Percentiles rank a stretch among this genome's conserved stretches.
phyloP scores from a whole-genome alignment of 2,113 vertebrate species.

The Lagopus muta region DNA sequence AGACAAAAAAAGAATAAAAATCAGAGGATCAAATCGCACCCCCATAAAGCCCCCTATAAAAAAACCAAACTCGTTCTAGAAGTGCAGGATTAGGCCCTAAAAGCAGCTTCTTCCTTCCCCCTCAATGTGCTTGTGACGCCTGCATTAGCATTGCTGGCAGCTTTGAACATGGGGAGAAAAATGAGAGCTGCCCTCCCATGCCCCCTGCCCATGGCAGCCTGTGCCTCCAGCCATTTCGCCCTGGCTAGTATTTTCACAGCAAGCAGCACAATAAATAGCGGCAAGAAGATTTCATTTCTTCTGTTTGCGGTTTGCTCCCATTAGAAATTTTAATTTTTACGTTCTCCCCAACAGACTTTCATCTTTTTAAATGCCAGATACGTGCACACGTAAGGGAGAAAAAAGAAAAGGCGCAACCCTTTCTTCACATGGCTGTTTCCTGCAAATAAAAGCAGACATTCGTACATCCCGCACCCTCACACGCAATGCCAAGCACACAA shows the following conservation, averaged over 20 bases:
- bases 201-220: background rate
- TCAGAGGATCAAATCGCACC: background rate
- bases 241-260: background rate
- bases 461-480: background rate
- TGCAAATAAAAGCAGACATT: fast-evolving
- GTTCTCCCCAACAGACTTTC: background rate
- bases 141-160: background rate
- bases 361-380: background rate
- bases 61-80: background rate
- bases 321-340: background rate
- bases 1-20: background rate
- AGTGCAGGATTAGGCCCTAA: background rate
- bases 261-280: background rate
- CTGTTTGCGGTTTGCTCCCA: background rate
- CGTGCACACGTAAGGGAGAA: fast-evolving
- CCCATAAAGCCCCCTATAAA: background rate
- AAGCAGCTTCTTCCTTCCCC: background rate
- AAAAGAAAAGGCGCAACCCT: background rate
- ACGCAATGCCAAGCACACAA: background rate
- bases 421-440: background rate
- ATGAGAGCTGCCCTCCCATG: background rate
- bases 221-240: background rate
- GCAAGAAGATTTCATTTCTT: background rate
- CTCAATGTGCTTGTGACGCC: background rate
- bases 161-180: background rate